A percentile compares a stretch with the other conserved stretches of the same genome.
Evolutionary conservation across 2,113 vertebrate species (phyloP).

Genomic region (Melanocharis versteri): DNA sequence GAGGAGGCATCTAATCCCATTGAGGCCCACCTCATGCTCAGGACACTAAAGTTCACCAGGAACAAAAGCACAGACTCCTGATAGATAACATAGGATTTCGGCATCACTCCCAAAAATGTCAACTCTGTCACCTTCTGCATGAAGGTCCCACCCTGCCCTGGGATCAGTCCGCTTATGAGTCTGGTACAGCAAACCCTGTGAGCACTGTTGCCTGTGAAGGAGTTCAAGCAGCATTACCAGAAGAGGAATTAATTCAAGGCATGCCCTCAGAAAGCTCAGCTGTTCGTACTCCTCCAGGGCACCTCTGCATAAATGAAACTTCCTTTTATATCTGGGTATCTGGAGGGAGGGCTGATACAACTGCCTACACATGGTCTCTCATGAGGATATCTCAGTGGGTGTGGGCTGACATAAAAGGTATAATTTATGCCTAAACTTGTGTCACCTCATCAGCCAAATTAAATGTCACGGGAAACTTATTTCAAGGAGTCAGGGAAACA

Average conservation of each 20-base stretch:
- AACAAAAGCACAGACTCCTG: not conserved
- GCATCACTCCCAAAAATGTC: not conserved
- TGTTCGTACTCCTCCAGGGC: not conserved
- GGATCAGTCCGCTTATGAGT: not conserved
- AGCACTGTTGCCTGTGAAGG: not conserved
- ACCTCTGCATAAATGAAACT: not conserved
- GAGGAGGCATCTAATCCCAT: not conserved
- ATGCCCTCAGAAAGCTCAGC: not conserved
- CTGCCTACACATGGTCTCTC: not conserved
- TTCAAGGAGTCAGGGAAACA: not conserved
- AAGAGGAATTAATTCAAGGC: not conserved
- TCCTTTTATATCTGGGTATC: not conserved
- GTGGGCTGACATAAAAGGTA: not conserved
- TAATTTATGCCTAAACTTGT: not conserved
- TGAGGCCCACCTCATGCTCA: not conserved
- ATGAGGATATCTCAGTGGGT: not conserved
- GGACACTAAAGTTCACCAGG: not conserved
- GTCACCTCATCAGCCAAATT: not conserved
- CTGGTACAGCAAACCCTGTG: not conserved
- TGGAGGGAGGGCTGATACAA: not conserved
- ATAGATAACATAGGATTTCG: fast-evolving
- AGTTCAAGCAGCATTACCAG: not conserved
- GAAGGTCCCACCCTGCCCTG: not conserved
- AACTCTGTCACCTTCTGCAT: not conserved
- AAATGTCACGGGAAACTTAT: not conserved